phyloP scores from a whole-genome alignment of 2,113 vertebrate genomes.

The Saguinus midas region DNA sequence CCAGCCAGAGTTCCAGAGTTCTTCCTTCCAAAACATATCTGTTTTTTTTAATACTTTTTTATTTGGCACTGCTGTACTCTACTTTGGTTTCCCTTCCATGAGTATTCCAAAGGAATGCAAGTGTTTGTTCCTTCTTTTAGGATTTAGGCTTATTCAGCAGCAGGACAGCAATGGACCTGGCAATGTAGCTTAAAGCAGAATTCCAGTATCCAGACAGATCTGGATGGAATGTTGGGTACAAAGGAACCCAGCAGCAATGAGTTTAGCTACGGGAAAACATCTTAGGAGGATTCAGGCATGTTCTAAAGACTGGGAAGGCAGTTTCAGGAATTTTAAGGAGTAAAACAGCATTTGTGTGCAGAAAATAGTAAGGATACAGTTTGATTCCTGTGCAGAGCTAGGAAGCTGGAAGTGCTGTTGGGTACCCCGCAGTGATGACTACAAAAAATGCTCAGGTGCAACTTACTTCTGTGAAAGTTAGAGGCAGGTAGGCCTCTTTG shows the following conservation, averaged over 20 bases:
- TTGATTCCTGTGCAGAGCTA: not conserved
- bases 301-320: not conserved
- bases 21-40: not conserved
- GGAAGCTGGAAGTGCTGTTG: not conserved
- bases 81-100: not conserved
- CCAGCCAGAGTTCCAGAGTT: not conserved
- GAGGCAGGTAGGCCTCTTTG: not conserved
- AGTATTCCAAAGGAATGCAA: not conserved
- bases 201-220: not conserved
- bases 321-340: not conserved
- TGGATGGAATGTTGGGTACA: not conserved
- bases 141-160: not conserved
- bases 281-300: not conserved
- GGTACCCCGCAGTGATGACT: not conserved
- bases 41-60: not conserved
- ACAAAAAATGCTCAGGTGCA: not conserved
- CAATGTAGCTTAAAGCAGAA: not conserved
- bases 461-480: not conserved
- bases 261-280: not conserved
- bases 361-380: not conserved
- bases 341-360: not conserved
- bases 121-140: not conserved
- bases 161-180: not conserved
- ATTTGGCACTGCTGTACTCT: not conserved
- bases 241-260: not conserved